phyloP scores from a whole-genome alignment of 2,113 vertebrate genomes.

The Chrysemys picta region DNA sequence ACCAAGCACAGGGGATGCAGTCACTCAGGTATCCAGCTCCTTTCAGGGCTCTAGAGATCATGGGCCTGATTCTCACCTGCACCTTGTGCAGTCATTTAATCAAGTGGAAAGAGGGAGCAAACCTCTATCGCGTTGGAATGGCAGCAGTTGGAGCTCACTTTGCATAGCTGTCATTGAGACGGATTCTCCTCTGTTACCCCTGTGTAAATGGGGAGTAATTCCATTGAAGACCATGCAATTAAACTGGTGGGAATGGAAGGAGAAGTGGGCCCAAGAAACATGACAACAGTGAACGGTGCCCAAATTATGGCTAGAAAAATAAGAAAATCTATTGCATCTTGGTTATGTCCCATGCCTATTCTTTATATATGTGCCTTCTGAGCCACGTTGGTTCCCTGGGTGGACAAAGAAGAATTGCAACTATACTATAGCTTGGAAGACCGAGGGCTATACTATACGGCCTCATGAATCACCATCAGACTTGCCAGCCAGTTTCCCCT shows the following conservation, averaged over 20 bases:
- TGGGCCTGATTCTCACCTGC: background rate
- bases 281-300: background rate
- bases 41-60: background rate
- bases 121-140: background rate
- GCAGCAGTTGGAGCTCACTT: background rate
- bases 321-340: conserved; percentile 17
- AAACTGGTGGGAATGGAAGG: background rate
- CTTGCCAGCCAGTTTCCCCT: background rate
- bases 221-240: background rate
- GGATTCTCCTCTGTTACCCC: background rate
- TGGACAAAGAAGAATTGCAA: background rate
- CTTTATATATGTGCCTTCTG: background rate
- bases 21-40: background rate
- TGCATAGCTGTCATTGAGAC: background rate
- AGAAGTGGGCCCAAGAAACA: background rate
- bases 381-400: conserved; percentile 33
- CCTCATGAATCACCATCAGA: background rate
- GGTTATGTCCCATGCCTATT: background rate
- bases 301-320: background rate
- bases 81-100: background rate
- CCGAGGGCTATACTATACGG: background rate
- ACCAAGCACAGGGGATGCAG: background rate
- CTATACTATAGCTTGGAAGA: background rate
- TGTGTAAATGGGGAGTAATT: background rate
- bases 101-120: background rate